Conservation (phyloP, 1,140 invertebrate genomes). For the Idris sp. region DNA sequence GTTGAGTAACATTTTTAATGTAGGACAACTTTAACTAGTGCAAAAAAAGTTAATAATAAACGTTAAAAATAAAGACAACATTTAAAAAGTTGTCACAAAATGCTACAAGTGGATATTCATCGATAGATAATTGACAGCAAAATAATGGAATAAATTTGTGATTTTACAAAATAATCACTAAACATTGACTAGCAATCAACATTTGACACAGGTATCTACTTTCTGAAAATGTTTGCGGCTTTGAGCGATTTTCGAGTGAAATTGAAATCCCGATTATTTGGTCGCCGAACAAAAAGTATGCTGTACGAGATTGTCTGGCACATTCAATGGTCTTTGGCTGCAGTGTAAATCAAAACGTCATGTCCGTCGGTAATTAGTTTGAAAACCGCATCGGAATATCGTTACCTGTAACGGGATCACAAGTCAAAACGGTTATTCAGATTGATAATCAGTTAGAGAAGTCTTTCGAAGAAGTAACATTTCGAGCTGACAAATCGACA, state of each 20-base stretch:
- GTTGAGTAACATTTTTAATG: too few species aligned
- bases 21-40: too few species aligned
- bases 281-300: conserved; percentile 35
- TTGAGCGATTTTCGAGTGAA: not conserved
- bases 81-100: too few species aligned
- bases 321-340: conserved; percentile 36
- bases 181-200: too few species aligned
- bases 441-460: conserved; percentile 48
- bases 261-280: conserved; percentile 26
- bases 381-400: conserved; percentile 49
- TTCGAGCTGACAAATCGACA: conserved; percentile 15
- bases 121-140: too few species aligned
- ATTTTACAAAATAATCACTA: too few species aligned
- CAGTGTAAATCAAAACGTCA: conserved; percentile 55
- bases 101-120: too few species aligned
- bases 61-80: too few species aligned
- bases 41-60: too few species aligned
- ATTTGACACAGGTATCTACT: conserved; percentile 3
- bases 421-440: conserved; percentile 47
- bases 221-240: conserved; percentile 5
- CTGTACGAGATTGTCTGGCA: conserved; percentile 8
- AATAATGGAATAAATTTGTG: too few species aligned
- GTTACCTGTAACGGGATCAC: conserved; percentile 27
- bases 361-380: conserved; percentile 47
- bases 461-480: conserved; percentile 16